Base-by-base conservation (phyloP, 2,888 invertebrate species). In the Agrotis clavis region DNA sequence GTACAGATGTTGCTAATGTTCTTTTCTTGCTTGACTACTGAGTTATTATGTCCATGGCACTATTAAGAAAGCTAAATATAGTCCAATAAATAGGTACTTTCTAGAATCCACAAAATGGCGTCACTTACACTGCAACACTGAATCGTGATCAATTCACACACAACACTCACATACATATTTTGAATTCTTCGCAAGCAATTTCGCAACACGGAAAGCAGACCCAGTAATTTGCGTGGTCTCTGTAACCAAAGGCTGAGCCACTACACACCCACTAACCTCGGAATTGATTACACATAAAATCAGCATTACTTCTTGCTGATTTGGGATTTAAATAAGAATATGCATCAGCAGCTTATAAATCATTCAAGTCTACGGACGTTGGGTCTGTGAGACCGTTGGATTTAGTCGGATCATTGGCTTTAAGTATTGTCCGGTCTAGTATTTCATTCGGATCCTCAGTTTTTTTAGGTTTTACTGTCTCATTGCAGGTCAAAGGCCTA, bases 231-330 rank as follows among this genome's bases (percentile, higher is more conserved):
- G 70, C 84, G 81, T 83, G 71, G 80, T 61, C 70, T 63, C 79
- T 69, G 82, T 79, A 80, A 73, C 79, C 68, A 79, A 79, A 80
- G 83, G 83, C 79, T 79, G 71, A 82, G 63, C 64, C 73, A 53
- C 68, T 73, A 63, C 83, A 80, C 79, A 80, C 79, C 79, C 83
- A 80, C 83, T 82, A 79, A 74, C 83, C 81, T 81, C 64, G 68
- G 84, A 82, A 77, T 84, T 67, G 81, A 82, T 82, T 84, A 73
- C 77, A 84, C 67, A 84, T 82, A 86, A 86, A 84, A 82, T 86
- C 70, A 82, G 71, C 78, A 78, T 80, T 82, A 80, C 79, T 80
- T 69, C 62, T 50, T 47, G 61, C 67, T 81, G 67, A 77, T 81
- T 51, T 71, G 60, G 50, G 65, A 81, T 76, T 76, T 14, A 67